These are phyloP conservation scores for Bellardia pandia DNA, from an alignment of 2,888 invertebrate genomes.

Conservation along the genomic window DNA sequence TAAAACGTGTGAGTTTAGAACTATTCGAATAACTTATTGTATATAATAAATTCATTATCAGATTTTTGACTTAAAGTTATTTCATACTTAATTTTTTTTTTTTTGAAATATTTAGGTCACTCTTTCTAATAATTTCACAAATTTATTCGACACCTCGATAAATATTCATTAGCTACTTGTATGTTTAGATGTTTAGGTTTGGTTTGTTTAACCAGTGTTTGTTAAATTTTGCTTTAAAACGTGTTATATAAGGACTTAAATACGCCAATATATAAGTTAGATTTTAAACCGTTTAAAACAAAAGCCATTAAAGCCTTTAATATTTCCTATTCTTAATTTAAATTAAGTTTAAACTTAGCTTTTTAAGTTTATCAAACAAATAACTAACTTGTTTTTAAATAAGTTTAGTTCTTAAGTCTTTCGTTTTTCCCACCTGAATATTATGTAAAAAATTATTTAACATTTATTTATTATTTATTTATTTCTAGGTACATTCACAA, in stretches of 20 bases:
- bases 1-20: neutral
- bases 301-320: neutral
- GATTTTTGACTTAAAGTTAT: neutral
- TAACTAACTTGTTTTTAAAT: too few relatives aligned
- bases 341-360: too few relatives aligned
- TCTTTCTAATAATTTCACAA: neutral
- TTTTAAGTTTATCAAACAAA: too few relatives aligned
- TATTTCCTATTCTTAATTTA: neutral
- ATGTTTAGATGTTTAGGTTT: neutral
- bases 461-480: constrained; percentile 43
- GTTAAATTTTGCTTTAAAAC: too few relatives aligned
- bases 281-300: too few relatives aligned
- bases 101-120: neutral
- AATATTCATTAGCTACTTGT: neutral
- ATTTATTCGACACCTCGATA: neutral
- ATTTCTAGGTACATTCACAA: constrained; percentile 86
- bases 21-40: neutral
- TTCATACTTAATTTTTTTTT: neutral
- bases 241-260: too few relatives aligned
- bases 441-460: neutral
- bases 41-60: neutral
- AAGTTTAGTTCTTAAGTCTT: constrained; percentile 12
- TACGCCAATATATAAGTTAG: too few relatives aligned
- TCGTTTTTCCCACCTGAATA: neutral
- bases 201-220: neutral